Evolutionary conservation across 2,113 vertebrate genomes (phyloP), one percentile per base, ranked within the genome.

Genomic region (Cygnus buccinator): DNA sequence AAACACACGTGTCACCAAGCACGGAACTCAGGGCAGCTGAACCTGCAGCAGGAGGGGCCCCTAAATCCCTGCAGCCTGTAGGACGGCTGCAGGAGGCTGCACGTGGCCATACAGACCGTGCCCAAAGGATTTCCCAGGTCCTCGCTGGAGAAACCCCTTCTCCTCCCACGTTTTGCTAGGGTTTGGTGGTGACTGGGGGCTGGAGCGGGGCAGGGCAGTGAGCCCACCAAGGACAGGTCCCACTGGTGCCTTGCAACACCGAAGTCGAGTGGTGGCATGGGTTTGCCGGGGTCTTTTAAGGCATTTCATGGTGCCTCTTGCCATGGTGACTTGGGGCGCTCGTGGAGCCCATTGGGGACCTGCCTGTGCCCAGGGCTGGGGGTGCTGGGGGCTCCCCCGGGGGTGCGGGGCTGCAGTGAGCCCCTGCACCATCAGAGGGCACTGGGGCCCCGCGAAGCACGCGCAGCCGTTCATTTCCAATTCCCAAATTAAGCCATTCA

Each of bases 21-120:
- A 82, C 84, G 87, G 54, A 77, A 84, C 21, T 50, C 77, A 35
- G 43, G 8, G 66, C 37, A 26, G 54, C n/a, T 55, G 13, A 62
- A 71, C 21, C 9, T 14, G 35, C 48, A 39, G 2, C 3, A 8
- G 41, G 67, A 55, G 16, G 12, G 17, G 1, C 52, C 71, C 31
- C 52, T 37, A 23, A 48, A 31, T 21, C 18, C 66, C 41, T 25
- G 48, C 22, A 50, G 46, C 18, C 41, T 21, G 12, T 61, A 78
- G 41, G 44, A 3, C 19, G n/a, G 17, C 43, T 7, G 26, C 31
- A 11, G 12, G 55, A 76, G 26, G 25, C 2, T 26, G 21, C 43
- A 5, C 1, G 13, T 5, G 5, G n/a, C 44, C 3, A 0, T 7
- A 3, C 11, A 11, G 37, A 21, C 19, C 13, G 23, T 23, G 1